Percentiles rank a stretch among this genome's conserved stretches.
Conservation (phyloP, 2,888 invertebrate species). For the Serrognathus titanus region DNA sequence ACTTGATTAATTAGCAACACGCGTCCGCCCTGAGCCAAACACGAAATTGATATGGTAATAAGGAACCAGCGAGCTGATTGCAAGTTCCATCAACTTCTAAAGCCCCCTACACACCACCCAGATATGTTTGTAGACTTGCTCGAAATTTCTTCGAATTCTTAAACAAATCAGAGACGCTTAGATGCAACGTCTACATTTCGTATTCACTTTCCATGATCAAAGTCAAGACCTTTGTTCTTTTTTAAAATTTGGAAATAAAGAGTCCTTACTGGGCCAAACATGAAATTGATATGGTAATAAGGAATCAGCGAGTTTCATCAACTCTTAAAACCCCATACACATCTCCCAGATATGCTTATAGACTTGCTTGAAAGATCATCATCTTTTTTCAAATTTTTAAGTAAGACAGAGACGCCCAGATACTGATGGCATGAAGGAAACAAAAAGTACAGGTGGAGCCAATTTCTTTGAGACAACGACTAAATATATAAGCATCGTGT, state of each 20-base stretch:
- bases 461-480: too few species aligned
- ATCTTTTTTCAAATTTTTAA: too few species aligned
- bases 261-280: constrained; percentile 25
- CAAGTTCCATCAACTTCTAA: not conserved
- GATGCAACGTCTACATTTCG: too few species aligned
- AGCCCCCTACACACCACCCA: not conserved
- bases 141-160: too few species aligned
- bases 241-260: too few species aligned
- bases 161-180: too few species aligned
- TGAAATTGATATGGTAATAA: constrained; percentile 35
- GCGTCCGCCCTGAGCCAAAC: constrained; percentile 26
- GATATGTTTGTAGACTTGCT: not conserved
- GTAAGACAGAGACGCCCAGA: too few species aligned
- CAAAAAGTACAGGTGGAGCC: too few species aligned
- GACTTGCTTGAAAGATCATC: not conserved
- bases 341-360: not conserved
- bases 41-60: constrained; percentile 35
- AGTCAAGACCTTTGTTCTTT: too few species aligned
- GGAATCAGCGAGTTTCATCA: constrained; percentile 4
- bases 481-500: too few species aligned
- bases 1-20: constrained; percentile 34
- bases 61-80: constrained; percentile 11
- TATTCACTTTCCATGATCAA: too few species aligned
- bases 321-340: not conserved
- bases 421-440: too few species aligned